Evolutionary conservation across 2,797 vertebrate species (phyloP), one percentile per base, ranked within the genome.

Genomic region (Arctocebus calabarensis): DNA sequence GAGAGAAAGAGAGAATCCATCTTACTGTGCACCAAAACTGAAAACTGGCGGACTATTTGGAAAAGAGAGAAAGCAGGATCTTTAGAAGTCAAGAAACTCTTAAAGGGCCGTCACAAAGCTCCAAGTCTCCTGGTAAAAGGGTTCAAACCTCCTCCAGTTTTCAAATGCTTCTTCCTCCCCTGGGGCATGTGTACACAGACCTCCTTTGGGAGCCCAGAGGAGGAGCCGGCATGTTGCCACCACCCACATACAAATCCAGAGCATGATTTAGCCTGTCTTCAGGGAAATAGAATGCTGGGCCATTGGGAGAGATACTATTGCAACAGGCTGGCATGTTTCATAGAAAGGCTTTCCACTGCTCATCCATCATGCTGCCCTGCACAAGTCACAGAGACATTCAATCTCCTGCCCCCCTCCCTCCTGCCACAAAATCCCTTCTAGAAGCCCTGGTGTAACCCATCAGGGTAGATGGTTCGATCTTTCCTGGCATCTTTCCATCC

Each of bases 401-500:
- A 95, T 96, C 97, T 84, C 92, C 84, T 83, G 40, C 75, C 93
- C 94, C 81, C 92, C 96, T 88, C 85, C 91, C 95, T 85, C 92
- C 82, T 70, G 94, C 94, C 95, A 90, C 94, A 70, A 84, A 92
- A 90, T 74, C 86, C 94, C 88, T 94, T 88, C 88, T 66, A 85
- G 94, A 85, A 93, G 97, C 87, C 40, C 79, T 73, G 61, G 95
- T 81, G 96, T 93, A 95, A 96, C 91, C 77, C 93, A 91, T 84
- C 55, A 2, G 94, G 83, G 90, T 68, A 81, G 97, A 37, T 43
- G 94, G 84, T 93, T 92, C 91, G 77, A 96, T 96, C 96, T 97
- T 97, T 97, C 97, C 97, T 97, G 97, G 97, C 89, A 0, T 88
- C 93, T 73, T 64, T 94, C 97, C 97, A 95, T 45, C 91, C 95